phyloP scores from a whole-genome alignment of 2,113 vertebrate genomes.

The Tauraco erythrolophus region DNA sequence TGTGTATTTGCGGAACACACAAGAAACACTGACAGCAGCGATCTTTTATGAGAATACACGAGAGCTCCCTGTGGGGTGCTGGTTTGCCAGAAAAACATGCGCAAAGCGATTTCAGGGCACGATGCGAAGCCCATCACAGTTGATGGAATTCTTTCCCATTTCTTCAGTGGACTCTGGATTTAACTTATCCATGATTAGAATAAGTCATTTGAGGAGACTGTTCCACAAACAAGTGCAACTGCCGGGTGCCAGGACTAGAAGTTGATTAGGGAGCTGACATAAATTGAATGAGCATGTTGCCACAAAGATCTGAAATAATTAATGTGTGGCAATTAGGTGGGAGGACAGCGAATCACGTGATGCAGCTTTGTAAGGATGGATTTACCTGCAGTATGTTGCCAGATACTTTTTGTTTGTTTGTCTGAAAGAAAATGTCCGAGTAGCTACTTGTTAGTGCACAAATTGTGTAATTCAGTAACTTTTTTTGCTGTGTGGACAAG shows the following conservation, averaged over 20 bases:
- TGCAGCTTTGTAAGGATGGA: background rate
- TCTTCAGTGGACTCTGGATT: background rate
- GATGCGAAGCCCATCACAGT: background rate
- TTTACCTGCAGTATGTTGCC: background rate
- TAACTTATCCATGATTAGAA: background rate
- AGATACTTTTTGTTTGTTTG: background rate
- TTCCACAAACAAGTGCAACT: background rate
- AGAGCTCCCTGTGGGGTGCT: background rate
- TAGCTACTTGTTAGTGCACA: background rate
- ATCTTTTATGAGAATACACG: background rate
- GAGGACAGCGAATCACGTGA: background rate
- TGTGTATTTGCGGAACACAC: background rate
- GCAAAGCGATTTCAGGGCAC: background rate
- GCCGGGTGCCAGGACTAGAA: background rate
- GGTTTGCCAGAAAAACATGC: background rate
- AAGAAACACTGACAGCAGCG: background rate
- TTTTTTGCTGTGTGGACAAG: background rate
- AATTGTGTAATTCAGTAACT: background rate
- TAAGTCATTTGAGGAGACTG: background rate
- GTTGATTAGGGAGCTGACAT: background rate
- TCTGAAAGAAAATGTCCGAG: background rate
- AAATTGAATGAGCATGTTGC: background rate
- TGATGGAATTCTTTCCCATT: background rate
- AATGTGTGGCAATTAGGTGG: background rate
- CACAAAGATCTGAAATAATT: background rate